phyloP scores from a whole-genome alignment of 2,113 vertebrate species.

The Epinephelus cyanopodus region DNA sequence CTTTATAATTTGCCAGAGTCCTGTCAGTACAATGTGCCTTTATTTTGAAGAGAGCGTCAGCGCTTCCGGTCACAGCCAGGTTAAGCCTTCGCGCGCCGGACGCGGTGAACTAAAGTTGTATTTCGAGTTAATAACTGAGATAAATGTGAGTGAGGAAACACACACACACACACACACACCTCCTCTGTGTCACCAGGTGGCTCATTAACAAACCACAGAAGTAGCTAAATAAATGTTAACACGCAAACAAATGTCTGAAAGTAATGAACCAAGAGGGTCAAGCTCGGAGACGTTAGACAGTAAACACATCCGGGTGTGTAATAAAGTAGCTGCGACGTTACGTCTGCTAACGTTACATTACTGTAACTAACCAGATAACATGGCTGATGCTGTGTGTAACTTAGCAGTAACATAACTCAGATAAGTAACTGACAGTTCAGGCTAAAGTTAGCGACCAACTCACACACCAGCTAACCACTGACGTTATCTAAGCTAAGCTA shows the following conservation, averaged over 20 bases:
- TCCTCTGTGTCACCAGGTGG: too few relatives aligned
- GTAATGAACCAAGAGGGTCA: not conserved
- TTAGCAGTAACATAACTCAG: too few relatives aligned
- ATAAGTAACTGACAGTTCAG: too few relatives aligned
- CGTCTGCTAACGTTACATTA: not conserved
- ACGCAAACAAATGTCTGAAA: not conserved
- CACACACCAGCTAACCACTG: not conserved
- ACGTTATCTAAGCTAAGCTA: too few relatives aligned
- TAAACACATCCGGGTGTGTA: too few relatives aligned
- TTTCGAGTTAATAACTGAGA: not conserved
- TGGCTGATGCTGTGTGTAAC: not conserved
- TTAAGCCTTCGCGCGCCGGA: not conserved
- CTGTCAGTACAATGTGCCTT: not conserved
- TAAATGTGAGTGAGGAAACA: not conserved
- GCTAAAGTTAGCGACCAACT: too few relatives aligned
- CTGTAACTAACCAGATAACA: not conserved
- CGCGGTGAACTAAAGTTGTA: not conserved
- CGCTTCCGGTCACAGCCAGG: not conserved
- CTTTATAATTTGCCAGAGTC: too few relatives aligned
- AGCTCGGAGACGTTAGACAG: not conserved
- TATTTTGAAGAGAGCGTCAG: not conserved
- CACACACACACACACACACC: not conserved
- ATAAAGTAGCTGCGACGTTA: too few relatives aligned
- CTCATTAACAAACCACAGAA: not conserved
- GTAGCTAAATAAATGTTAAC: too few relatives aligned